Evolutionary conservation across 2,113 vertebrate genomes (phyloP).

Genomic region (Engystomops pustulosus): DNA sequence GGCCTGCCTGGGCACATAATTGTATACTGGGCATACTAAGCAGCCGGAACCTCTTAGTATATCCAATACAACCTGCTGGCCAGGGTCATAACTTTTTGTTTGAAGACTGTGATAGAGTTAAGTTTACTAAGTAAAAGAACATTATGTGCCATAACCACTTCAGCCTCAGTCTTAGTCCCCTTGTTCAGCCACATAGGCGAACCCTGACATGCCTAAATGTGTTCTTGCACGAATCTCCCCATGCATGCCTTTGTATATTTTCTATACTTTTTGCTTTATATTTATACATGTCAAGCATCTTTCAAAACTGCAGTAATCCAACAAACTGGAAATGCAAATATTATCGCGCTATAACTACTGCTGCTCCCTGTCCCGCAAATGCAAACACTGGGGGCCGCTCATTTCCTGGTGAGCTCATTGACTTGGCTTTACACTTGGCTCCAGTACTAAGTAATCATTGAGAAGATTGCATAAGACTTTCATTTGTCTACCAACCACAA

Average conservation of each 20-base stretch:
- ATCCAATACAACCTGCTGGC: no score
- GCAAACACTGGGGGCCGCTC: conserved; percentile 16
- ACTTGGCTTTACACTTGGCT: conserved; percentile 34
- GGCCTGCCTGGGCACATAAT: no score
- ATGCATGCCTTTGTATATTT: background rate
- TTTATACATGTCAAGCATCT: background rate
- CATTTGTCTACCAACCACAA: conserved; percentile 33
- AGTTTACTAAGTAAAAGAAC: no score
- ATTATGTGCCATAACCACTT: background rate
- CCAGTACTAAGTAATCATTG: conserved; percentile 3
- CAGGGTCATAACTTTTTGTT: no score
- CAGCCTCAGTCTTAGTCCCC: background rate
- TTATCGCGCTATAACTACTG: conserved; percentile 17
- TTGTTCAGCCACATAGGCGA: background rate
- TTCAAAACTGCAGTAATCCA: background rate
- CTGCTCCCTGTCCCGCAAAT: conserved; percentile 28
- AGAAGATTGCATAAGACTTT: conserved; percentile 25
- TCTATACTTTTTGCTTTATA: background rate
- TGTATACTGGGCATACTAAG: no score
- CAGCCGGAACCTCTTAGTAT: no score
- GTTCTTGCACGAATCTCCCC: background rate
- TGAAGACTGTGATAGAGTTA: no score
- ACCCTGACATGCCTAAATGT: background rate
- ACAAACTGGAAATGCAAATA: conserved; percentile 40
- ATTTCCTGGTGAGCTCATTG: conserved; percentile 43